phyloP scores from a whole-genome alignment of 2,113 vertebrate species.

The Microtus montanus region DNA sequence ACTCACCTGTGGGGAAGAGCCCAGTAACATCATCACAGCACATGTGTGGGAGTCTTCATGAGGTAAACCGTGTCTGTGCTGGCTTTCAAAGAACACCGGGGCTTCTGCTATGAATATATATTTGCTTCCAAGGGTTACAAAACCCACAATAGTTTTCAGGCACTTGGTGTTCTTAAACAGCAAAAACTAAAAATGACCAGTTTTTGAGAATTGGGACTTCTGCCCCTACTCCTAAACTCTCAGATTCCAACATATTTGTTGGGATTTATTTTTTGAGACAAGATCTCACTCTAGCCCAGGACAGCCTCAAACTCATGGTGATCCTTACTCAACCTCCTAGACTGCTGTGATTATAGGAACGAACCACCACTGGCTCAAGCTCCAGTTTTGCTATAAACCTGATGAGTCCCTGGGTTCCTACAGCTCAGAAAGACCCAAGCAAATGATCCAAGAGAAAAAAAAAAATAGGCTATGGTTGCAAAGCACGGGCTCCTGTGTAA shows the following conservation, averaged over 20 bases:
- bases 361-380: not conserved
- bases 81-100: not conserved
- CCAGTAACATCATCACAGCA: not conserved
- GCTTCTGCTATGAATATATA: not conserved
- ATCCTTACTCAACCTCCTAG: not conserved
- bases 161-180: not conserved
- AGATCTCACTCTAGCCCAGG: not conserved
- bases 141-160: not conserved
- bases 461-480: fast-evolving
- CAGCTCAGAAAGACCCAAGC: not conserved
- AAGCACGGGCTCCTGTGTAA: not conserved
- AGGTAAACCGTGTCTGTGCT: not conserved
- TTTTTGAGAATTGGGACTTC: not conserved
- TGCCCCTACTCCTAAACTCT: not conserved
- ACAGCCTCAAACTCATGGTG: not conserved
- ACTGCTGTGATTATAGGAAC: not conserved
- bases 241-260: not conserved
- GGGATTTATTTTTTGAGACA: not conserved
- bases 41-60: not conserved
- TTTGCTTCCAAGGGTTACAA: too few species aligned
- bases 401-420: not conserved
- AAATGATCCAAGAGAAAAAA: not conserved
- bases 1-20: too few species aligned
- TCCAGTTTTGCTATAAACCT: not conserved
- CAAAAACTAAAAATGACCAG: not conserved